Conservation (phyloP, 2,888 invertebrate species). For the Halictus quadricinctus region DNA sequence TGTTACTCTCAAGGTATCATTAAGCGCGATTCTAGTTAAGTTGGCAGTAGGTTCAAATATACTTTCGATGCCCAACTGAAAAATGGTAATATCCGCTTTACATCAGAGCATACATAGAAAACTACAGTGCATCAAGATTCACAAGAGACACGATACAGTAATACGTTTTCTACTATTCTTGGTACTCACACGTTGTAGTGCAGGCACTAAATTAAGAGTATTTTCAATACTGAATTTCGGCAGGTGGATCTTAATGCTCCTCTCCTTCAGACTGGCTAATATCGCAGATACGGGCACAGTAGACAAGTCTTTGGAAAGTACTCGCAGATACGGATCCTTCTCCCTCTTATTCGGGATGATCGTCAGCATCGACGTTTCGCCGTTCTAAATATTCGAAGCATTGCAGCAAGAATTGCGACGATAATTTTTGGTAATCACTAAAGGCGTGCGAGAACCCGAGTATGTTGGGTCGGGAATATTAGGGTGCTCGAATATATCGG, state of each 20-base stretch:
- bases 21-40: slow-evolving; percentile 84
- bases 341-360: slow-evolving; percentile 83
- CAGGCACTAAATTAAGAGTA: slow-evolving; percentile 83
- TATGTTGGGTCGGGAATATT: not conserved
- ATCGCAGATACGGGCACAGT: slow-evolving; percentile 84
- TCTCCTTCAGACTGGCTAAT: slow-evolving; percentile 81
- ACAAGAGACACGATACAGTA: not conserved
- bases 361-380: slow-evolving; percentile 86
- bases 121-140: not conserved
- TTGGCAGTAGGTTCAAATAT: slow-evolving; percentile 85
- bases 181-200: slow-evolving; percentile 83
- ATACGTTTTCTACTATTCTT: not conserved
- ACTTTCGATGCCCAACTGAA: slow-evolving; percentile 85
- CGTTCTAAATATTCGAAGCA: slow-evolving; percentile 82
- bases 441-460: not conserved
- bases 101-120: not conserved
- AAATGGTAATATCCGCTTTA: not conserved
- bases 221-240: slow-evolving; percentile 86
- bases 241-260: slow-evolving; percentile 84
- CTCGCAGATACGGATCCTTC: slow-evolving; percentile 82
- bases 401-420: not conserved
- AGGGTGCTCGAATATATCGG: not conserved
- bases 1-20: slow-evolving; percentile 82
- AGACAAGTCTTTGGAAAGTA: slow-evolving; percentile 85
- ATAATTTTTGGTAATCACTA: not conserved